Conservation (phyloP, 2,797 vertebrate genomes). For the Trichosurus vulpecula region DNA sequence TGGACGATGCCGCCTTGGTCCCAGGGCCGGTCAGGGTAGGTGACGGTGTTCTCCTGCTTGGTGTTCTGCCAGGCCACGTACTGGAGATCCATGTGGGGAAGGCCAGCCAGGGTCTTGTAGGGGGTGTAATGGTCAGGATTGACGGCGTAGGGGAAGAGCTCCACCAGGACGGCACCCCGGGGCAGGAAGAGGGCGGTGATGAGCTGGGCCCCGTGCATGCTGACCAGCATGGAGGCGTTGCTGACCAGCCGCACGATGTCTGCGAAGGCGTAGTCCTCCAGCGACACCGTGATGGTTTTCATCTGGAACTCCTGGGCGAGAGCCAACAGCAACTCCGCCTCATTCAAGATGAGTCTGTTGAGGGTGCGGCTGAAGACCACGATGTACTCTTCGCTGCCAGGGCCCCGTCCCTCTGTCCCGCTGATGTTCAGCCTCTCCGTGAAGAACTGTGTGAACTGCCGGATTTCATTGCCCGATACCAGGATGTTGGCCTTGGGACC, state of each 20-base stretch:
- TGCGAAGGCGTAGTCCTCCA: conserved; percentile 93
- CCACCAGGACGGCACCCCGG: conserved; percentile 93
- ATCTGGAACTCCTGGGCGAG: conserved; percentile 97
- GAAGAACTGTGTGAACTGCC: conserved; percentile 91
- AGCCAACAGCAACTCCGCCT: conserved; percentile 94
- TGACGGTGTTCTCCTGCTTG: conserved; percentile 89
- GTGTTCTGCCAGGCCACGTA: conserved; percentile 96
- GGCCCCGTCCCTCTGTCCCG: neutral
- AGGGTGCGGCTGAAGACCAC: conserved; percentile 94
- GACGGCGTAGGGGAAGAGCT: conserved; percentile 95
- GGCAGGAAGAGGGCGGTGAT: conserved; percentile 95
- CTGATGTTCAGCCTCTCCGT: conserved; percentile 92
- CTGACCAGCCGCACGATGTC: conserved; percentile 91
- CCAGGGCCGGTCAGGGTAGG: conserved; percentile 93
- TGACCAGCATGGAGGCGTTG: conserved; percentile 93
- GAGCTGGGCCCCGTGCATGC: conserved; percentile 98
- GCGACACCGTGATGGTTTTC: conserved; percentile 94
- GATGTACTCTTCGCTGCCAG: conserved; percentile 89
- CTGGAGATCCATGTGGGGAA: conserved; percentile 97
- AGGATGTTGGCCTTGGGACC: conserved; percentile 98
- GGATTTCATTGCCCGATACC: conserved; percentile 95
- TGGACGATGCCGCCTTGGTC: conserved; percentile 97
- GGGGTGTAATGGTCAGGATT: conserved; percentile 98
- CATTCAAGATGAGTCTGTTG: conserved; percentile 95
- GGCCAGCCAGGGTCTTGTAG: conserved; percentile 93